These are phyloP conservation scores for Caenorhabditis sp. DNA, from an alignment of 2,888 invertebrate genomes.

Conservation along the genomic window DNA sequence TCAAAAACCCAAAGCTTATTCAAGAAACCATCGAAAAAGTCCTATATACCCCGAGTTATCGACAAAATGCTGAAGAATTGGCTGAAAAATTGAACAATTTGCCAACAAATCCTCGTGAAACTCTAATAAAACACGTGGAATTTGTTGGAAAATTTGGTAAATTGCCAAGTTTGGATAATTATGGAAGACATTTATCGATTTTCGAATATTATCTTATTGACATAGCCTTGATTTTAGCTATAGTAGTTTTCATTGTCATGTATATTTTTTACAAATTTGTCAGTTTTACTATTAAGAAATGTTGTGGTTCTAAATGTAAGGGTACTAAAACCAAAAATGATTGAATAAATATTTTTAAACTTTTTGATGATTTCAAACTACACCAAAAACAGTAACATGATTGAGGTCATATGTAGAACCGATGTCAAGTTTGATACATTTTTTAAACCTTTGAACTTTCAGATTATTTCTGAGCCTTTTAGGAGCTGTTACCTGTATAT, in stretches of 20 bases:
- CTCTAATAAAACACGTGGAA: constrained; percentile 40
- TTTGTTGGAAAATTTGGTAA: constrained; percentile 19
- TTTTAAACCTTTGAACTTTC: too few species aligned
- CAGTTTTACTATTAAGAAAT: neutral
- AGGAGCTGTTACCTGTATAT: too few species aligned
- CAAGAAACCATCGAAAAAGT: constrained; percentile 2
- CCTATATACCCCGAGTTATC: constrained; percentile 7
- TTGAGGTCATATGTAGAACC: too few species aligned
- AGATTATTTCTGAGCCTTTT: too few species aligned
- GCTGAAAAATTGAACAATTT: constrained; percentile 41
- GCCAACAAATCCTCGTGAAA: constrained; percentile 45
- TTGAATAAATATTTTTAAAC: too few species aligned
- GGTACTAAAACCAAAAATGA: constrained; percentile 1
- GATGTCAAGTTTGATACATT: too few species aligned
- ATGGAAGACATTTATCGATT: constrained; percentile 9
- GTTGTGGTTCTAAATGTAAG: neutral
- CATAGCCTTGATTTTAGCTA: neutral
- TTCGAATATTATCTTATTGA: constrained; percentile 11
- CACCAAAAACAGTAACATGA: too few species aligned
- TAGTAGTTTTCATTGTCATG: neutral
- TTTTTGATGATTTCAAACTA: too few species aligned
- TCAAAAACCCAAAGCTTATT: constrained; percentile 17
- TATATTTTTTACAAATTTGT: neutral
- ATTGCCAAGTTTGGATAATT: constrained; percentile 16
- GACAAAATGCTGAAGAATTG: constrained; percentile 29